Base-by-base conservation (phyloP, 2,888 invertebrate species). In the Sphecodes monilicornis region DNA sequence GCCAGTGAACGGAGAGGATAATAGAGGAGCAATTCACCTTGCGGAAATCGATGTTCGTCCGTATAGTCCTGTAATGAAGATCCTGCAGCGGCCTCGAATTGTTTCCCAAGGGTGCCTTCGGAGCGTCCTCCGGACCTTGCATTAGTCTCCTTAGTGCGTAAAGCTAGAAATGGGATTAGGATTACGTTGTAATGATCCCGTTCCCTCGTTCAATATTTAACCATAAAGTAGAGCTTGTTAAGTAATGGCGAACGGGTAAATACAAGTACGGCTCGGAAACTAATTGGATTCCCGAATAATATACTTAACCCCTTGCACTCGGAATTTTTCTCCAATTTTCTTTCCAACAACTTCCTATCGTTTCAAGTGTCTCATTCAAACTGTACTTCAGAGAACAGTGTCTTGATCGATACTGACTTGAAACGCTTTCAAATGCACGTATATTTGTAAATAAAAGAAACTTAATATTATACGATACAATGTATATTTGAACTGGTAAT, bases 31-130 rank as follows among this genome's bases (percentile, higher is more conserved):
- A 82, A 78, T 87, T 81, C 93, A 95, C 95, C 94, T 97, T 97
- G 95, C 97, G 97, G 96, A 99, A 99, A 96, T 99, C 98, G 95
- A 99, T 99, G 95, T 99, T 99, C 91, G 99, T 99, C 93, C 99
- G 96, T 93, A 99, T 97, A 80, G 99, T 98, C 94, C 99, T 97
- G 94, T 98, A 98, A 95, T 99, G 98, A 78, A 99, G 96, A 46
- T 97, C 97, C 95, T 98, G 98, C 78, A 98, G 96, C n/a, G 99
- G 99, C 88, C 99, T 96, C 87, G 98, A 98, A 95, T 99, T 99
- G 96, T 98, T 98, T 86, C 98, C 98, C 94, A 99, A 96, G 32
- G 98, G 98, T 43, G 98, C 98, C 95, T 98, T 98, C 39, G 98
- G 98, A 75, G 97, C 97, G 93, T 96, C 96, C 94, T 97, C 97